Evolutionary conservation across 1,140 invertebrate genomes (phyloP).

Genomic region (Bacillus rossius): DNA sequence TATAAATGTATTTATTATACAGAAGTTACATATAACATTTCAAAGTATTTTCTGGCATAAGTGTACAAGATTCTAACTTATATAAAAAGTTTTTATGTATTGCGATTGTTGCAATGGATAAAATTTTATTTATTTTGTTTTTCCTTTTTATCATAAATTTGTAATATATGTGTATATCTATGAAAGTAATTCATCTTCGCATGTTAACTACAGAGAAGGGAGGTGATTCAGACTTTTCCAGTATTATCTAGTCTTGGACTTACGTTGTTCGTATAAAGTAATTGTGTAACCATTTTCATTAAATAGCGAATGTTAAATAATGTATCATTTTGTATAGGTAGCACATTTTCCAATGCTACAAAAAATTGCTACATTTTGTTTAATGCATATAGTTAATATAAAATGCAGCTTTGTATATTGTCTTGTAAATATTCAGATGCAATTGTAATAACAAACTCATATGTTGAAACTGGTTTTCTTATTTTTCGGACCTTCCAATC

Average conservation of each 20-base stretch:
- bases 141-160: slow-evolving; percentile 3
- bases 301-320: slow-evolving; percentile 2
- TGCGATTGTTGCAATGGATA: too few species aligned
- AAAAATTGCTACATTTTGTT: slow-evolving; percentile 11
- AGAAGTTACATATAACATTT: too few species aligned
- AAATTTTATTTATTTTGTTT: slow-evolving; percentile 8
- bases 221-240: slow-evolving; percentile 1
- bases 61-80: too few species aligned
- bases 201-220: background rate
- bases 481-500: too few species aligned
- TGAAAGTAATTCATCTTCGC: background rate
- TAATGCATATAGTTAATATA: slow-evolving; percentile 1
- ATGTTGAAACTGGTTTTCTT: too few species aligned
- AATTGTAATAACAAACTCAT: slow-evolving; percentile 11
- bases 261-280: slow-evolving; percentile 3
- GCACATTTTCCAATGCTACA: background rate
- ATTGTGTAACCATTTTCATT: slow-evolving; percentile 1
- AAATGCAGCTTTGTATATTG: slow-evolving; percentile 18
- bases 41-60: too few species aligned
- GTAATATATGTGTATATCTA: background rate
- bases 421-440: slow-evolving; percentile 16
- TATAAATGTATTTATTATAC: too few species aligned
- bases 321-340: slow-evolving; percentile 9
- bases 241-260: slow-evolving; percentile 18
- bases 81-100: too few species aligned